Conservation (phyloP, 2,797 vertebrate species). For the Xiphophorus birchmanni region DNA sequence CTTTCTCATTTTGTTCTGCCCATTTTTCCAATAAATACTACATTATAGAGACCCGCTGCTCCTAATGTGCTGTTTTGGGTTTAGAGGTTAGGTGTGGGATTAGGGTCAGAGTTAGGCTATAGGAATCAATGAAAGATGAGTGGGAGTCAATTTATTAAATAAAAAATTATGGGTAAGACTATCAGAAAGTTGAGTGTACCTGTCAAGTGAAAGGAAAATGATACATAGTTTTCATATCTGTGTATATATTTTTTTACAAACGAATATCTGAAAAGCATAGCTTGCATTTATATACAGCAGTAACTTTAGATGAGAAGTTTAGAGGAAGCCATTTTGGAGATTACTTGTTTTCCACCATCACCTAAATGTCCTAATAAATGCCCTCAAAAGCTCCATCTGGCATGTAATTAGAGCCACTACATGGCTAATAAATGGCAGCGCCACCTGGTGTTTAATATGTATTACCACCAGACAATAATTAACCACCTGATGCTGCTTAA, state of each 20-base stretch:
- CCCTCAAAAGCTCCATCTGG: not conserved
- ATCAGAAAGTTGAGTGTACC: not conserved
- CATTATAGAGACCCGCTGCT: not conserved
- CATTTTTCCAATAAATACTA: not conserved
- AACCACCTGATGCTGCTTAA: not conserved
- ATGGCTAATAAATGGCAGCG: not conserved
- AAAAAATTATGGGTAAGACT: not conserved
- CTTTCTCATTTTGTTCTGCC: not conserved
- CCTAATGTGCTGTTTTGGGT: not conserved
- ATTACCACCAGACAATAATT: not conserved
- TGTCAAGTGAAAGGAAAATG: not conserved
- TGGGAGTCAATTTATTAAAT: not conserved
- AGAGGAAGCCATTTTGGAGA: not conserved
- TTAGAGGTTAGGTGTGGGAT: not conserved
- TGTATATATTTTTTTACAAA: not conserved
- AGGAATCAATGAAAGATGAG: no score
- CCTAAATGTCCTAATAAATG: not conserved
- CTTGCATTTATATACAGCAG: not conserved
- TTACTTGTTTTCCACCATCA: not conserved
- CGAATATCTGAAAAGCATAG: not conserved
- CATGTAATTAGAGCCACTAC: not conserved
- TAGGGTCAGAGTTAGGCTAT: not conserved
- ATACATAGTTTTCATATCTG: not conserved
- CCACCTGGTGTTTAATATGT: conserved; percentile 2
- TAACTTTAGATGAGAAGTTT: not conserved